Conservation (phyloP, 2,797 vertebrate species). For the Spheniscus humboldti region DNA sequence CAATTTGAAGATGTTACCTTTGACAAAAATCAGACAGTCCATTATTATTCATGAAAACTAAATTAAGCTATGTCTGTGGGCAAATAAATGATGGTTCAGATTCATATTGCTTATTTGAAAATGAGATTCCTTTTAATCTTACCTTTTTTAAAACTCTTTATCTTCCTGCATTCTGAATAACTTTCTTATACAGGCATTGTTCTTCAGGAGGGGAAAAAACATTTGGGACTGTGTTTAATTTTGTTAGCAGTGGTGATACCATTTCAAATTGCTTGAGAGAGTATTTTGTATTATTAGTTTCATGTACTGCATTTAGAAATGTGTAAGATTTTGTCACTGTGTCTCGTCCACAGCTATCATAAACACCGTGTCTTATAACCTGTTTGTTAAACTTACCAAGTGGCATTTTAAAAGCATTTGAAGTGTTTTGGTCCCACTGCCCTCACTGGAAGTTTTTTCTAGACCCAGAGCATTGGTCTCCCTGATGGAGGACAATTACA, state of each 20-base stretch:
- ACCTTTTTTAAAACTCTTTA: neutral
- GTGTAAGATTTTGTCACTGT: neutral
- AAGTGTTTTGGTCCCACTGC: neutral
- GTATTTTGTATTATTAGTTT: neutral
- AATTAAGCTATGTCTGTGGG: neutral
- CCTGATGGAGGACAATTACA: neutral
- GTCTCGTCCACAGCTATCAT: neutral
- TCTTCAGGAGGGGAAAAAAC: neutral
- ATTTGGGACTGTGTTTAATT: neutral
- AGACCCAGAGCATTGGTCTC: neutral
- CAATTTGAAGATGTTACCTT: neutral
- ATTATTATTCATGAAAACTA: slow-evolving; percentile 4
- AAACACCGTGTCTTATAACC: neutral
- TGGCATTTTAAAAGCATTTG: neutral
- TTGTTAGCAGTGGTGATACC: neutral
- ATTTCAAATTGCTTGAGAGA: neutral
- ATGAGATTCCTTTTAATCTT: neutral
- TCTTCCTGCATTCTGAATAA: neutral
- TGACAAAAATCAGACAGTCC: neutral
- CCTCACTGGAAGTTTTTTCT: neutral
- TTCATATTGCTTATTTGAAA: neutral
- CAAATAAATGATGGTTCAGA: neutral
- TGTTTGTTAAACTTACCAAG: neutral
- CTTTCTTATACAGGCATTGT: neutral
- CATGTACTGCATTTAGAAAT: neutral